These are phyloP conservation scores for Didymodactylos carnosus DNA, from an alignment of 2,888 invertebrate species.

Conservation along the genomic window DNA sequence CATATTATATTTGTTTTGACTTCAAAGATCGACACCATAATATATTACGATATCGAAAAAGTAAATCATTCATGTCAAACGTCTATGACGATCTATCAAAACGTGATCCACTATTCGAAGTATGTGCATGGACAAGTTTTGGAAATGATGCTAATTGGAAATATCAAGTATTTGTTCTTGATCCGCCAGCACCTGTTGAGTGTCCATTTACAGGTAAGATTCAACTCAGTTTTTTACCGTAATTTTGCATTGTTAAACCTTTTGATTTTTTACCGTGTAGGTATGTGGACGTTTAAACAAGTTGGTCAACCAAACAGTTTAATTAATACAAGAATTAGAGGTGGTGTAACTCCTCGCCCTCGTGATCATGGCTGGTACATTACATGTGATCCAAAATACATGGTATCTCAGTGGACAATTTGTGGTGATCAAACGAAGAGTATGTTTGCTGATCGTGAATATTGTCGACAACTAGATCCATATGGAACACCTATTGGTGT, in stretches of 20 bases:
- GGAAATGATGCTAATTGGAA: conserved; percentile 32
- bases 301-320: conserved; percentile 21
- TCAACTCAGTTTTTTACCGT: no score
- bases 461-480: conserved; percentile 81
- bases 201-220: conserved; percentile 94
- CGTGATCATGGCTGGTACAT: conserved; percentile 34
- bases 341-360: conserved; percentile 78
- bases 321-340: conserved; percentile 78
- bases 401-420: conserved; percentile 36
- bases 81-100: conserved; percentile 13
- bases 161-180: conserved; percentile 31
- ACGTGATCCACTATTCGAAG: conserved; percentile 24
- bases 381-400: conserved; percentile 5
- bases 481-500: conserved; percentile 60
- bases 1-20: conserved; percentile 76
- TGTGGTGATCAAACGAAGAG: conserved; percentile 75
- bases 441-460: conserved; percentile 76
- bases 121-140: conserved; percentile 34
- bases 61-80: conserved; percentile 22
- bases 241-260: no score
- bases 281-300: conserved; percentile 77
- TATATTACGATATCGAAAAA: conserved; percentile 56
- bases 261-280: no score
- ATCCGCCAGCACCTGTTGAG: conserved; percentile 59
- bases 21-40: conserved; percentile 87